Percentiles rank a stretch among this genome's conserved stretches.
phyloP scores from a whole-genome alignment of 2,113 vertebrate species.

The Corydoras sp. region DNA sequence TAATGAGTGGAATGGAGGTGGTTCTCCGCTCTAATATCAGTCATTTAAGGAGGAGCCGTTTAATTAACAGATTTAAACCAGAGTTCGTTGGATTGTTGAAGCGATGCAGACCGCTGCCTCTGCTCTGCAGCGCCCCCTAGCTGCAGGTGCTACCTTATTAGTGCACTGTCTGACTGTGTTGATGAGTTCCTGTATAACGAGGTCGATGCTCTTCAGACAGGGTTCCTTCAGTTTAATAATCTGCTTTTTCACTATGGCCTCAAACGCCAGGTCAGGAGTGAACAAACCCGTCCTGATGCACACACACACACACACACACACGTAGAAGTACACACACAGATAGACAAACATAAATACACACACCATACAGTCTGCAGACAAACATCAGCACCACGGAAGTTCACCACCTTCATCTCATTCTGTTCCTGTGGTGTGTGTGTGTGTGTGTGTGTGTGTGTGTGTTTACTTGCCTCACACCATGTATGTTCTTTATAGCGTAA shows the following conservation, averaged over 20 bases:
- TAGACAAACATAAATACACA: constrained; percentile 11
- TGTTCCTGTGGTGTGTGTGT: not conserved
- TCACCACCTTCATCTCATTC: no score
- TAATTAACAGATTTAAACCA: no score
- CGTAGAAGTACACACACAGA: constrained; percentile 13
- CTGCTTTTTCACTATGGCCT: constrained; percentile 99
- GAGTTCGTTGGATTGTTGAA: not conserved
- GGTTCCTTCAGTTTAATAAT: constrained; percentile 98
- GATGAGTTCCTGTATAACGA: constrained; percentile 97
- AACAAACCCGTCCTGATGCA: constrained; percentile 90
- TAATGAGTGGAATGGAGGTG: no score
- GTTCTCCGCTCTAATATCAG: no score
- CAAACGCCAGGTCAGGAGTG: constrained; percentile 96
- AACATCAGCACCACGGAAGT: no score
- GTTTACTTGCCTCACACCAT: constrained; percentile 88
- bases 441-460: not conserved
- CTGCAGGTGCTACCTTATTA: constrained; percentile 76
- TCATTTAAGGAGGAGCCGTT: no score
- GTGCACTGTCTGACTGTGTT: constrained; percentile 95
- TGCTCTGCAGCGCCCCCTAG: constrained; percentile 11
- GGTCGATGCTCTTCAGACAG: constrained; percentile 93
- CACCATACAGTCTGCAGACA: no score
- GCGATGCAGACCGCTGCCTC: constrained; percentile 25
- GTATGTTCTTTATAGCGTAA: constrained; percentile 97
- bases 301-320: constrained; percentile 20